Evolutionary conservation across 2,797 vertebrate species (phyloP), one percentile per base, ranked within the genome.

Genomic region (Onychomys arenicola): DNA sequence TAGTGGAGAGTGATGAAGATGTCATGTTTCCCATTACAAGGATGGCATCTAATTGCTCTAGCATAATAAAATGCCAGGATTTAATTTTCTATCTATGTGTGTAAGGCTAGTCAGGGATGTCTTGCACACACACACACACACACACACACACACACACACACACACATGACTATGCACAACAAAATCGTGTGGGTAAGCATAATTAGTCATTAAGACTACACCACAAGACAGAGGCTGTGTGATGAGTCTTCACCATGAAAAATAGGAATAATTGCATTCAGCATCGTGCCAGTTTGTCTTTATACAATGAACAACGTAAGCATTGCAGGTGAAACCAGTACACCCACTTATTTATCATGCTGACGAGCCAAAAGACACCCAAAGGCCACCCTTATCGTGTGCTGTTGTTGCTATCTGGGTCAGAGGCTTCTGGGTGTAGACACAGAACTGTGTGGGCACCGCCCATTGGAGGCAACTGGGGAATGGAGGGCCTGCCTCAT

Each of bases 1-100:
- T 12, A 94, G 91, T 95, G 86, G 57, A 96, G 89, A 97, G 80
- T 0, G 65, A 98, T 98, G 96, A 96, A 98, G 91, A 96, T 95
- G 95, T 97, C 97, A 96, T 97, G 91, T 94, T 97, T 96, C 92
- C 95, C 71, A 97, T 84, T 98, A 98, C 43, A 59, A 98, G 97
- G 87, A 94, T 67, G 94, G 94, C 96, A 92, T 96, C 90, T 97
- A 97, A 97, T 89, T 97, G 91, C 29, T 17, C 61, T 91, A 90
- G 49, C 97, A 90, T 90, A 98, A 98, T 94, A 98, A 97, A 96
- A 85, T 98, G 98, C 78, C 84, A 29, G 27, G 37, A 96, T 97
- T 98, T 97, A 97, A 98, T 97, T 97, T 97, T 95, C 94, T 92
- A 65, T 82, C 13, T 90, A 57, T 52, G 9, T 92, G 97, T 97